These are phyloP conservation scores for Theodoxus fluviatilis DNA, from an alignment of 2,888 invertebrate genomes.

Conservation along the genomic window DNA sequence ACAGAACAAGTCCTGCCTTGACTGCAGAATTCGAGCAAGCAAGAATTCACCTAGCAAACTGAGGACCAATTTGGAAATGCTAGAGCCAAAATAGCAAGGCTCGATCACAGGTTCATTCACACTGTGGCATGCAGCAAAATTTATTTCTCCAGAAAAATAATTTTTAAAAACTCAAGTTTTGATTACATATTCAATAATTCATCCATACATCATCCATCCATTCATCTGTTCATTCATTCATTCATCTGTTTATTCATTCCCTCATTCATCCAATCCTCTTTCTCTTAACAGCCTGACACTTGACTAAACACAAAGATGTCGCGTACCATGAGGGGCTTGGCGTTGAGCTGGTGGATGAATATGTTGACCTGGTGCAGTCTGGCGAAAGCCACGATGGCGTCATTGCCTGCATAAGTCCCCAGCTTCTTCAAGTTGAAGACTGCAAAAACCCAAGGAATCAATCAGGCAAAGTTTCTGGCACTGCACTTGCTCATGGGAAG, in stretches of 20 bases:
- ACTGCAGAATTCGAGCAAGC: too few relatives aligned
- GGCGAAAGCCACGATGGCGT: constrained; percentile 69
- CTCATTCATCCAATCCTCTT: too few relatives aligned
- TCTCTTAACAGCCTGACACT: too few relatives aligned
- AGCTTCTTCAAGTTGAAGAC: constrained; percentile 63
- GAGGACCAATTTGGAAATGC: background rate
- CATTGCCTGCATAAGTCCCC: constrained; percentile 70
- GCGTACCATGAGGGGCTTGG: constrained; percentile 62
- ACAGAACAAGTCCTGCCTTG: too few relatives aligned
- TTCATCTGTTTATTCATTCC: background rate
- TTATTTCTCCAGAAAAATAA: background rate
- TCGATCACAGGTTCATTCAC: background rate
- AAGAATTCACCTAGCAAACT: too few relatives aligned
- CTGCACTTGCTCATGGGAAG: too few relatives aligned
- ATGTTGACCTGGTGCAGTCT: constrained; percentile 66
- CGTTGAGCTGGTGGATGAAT: constrained; percentile 67
- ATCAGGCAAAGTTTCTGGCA: too few relatives aligned
- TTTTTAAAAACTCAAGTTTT: background rate
- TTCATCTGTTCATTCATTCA: too few relatives aligned
- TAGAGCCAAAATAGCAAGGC: background rate
- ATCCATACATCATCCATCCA: background rate
- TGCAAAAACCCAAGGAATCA: too few relatives aligned
- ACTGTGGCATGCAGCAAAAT: background rate
- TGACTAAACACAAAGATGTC: background rate
- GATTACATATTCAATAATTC: background rate